These are phyloP conservation scores for Phrynocephalus versicolor DNA, from an alignment of 2,113 vertebrate genomes.

Conservation along the genomic window DNA sequence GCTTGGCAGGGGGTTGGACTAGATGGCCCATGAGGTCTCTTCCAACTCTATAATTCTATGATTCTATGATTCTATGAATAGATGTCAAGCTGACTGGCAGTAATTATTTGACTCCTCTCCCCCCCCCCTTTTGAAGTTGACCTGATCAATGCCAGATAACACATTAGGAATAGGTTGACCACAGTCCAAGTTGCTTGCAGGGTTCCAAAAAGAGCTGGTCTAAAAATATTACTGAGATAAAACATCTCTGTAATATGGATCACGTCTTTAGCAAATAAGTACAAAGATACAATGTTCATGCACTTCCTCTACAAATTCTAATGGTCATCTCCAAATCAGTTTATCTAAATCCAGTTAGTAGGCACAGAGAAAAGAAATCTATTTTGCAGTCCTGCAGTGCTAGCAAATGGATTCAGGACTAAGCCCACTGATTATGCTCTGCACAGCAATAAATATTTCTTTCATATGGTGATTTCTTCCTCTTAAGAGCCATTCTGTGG, in stretches of 20 bases:
- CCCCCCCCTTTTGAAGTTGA: too few relatives aligned
- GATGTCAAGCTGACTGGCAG: too few relatives aligned
- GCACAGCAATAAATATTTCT: background rate
- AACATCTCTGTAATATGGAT: background rate
- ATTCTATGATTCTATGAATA: too few relatives aligned
- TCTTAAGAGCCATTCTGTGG: background rate
- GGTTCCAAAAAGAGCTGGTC: background rate
- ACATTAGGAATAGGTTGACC: background rate
- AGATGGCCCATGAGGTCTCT: too few relatives aligned
- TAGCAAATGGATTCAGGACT: background rate
- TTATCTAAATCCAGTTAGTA: slow-evolving; percentile 31
- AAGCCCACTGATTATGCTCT: background rate
- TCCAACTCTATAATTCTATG: too few relatives aligned
- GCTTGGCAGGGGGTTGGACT: too few relatives aligned
- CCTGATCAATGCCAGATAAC: slow-evolving; percentile 3
- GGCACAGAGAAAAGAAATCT: background rate
- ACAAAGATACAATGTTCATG: slow-evolving; percentile 18
- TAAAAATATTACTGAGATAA: slow-evolving; percentile 1
- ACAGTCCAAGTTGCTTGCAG: background rate
- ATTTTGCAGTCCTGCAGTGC: slow-evolving; percentile 3
- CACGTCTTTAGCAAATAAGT: slow-evolving; percentile 1
- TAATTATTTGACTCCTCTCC: too few relatives aligned
- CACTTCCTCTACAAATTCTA: slow-evolving; percentile 21
- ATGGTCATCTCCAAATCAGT: slow-evolving; percentile 23
- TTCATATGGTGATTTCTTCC: background rate